phyloP scores from a whole-genome alignment of 2,113 vertebrate species.

The Symphodus melops region DNA sequence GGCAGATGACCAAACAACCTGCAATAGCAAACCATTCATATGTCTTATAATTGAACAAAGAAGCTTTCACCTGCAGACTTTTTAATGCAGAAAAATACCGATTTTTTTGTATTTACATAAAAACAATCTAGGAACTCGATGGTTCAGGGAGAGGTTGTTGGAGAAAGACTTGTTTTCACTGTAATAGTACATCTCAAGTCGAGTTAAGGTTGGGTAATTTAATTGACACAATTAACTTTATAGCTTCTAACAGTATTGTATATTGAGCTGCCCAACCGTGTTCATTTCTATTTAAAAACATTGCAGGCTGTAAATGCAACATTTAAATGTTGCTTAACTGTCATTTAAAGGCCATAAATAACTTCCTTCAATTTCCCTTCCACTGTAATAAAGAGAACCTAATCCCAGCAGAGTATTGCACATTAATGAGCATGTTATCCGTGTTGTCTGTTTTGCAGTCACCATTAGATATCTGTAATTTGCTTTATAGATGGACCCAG shows the following conservation, averaged over 20 bases:
- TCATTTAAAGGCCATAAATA: not conserved
- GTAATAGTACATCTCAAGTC: not conserved
- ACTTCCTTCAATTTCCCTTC: not conserved
- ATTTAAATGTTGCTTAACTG: not conserved
- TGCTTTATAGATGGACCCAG: constrained; percentile 28
- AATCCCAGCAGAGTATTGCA: constrained; percentile 14
- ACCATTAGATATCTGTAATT: constrained; percentile 29
- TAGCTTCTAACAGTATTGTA: not conserved
- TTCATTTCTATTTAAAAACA: not conserved
- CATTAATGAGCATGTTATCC: constrained; percentile 9
- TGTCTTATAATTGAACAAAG: not conserved
- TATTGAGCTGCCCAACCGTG: not conserved
- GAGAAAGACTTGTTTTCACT: not conserved
- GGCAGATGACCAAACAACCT: too few relatives aligned
- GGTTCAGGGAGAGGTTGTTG: not conserved
- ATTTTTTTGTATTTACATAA: too few relatives aligned
- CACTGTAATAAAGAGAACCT: not conserved
- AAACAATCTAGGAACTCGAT: too few relatives aligned
- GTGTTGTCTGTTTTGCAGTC: constrained; percentile 18
- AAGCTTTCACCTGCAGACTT: too few relatives aligned
- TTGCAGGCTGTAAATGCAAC: not conserved
- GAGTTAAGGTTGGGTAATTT: not conserved
- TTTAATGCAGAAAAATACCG: too few relatives aligned
- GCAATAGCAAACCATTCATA: too few relatives aligned
- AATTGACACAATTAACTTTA: not conserved